Conservation (phyloP, 2,797 vertebrate genomes). For the Australoheros facetus region DNA sequence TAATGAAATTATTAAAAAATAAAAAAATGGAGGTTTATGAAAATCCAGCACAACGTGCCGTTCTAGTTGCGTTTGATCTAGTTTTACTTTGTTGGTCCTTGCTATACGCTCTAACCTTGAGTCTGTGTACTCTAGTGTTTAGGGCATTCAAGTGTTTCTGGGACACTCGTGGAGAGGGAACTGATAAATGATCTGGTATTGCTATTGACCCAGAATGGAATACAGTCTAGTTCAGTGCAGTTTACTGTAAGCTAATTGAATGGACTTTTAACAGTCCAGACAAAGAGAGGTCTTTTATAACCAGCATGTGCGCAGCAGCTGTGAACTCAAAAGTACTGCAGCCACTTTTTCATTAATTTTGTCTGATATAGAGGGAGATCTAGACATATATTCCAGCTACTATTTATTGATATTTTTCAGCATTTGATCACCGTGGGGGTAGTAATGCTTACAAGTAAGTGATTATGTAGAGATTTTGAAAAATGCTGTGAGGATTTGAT, state of each 20-base stretch:
- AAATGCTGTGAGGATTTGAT: slow-evolving; percentile 54
- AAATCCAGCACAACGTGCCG: slow-evolving; percentile 16
- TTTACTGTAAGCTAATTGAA: slow-evolving; percentile 48
- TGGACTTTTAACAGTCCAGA: slow-evolving; percentile 38
- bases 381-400: background rate
- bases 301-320: slow-evolving; percentile 25
- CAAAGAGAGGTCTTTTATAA: slow-evolving; percentile 37
- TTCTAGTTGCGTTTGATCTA: slow-evolving; percentile 58
- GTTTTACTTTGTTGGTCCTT: slow-evolving; percentile 68
- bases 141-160: slow-evolving; percentile 71
- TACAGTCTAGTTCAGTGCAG: slow-evolving; percentile 58
- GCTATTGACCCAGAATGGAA: slow-evolving; percentile 75
- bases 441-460: slow-evolving; percentile 23
- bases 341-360: background rate
- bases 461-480: slow-evolving; percentile 19
- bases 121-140: slow-evolving; percentile 54
- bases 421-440: slow-evolving; percentile 5
- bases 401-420: background rate
- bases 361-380: background rate
- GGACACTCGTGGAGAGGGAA: slow-evolving; percentile 63
- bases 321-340: slow-evolving; percentile 5
- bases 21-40: slow-evolving; percentile 13
- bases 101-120: slow-evolving; percentile 65
- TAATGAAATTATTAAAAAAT: background rate
- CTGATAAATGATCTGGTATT: slow-evolving; percentile 76